Base-by-base conservation (phyloP, 2,797 vertebrate genomes). In the Notolepis coatsorum region DNA sequence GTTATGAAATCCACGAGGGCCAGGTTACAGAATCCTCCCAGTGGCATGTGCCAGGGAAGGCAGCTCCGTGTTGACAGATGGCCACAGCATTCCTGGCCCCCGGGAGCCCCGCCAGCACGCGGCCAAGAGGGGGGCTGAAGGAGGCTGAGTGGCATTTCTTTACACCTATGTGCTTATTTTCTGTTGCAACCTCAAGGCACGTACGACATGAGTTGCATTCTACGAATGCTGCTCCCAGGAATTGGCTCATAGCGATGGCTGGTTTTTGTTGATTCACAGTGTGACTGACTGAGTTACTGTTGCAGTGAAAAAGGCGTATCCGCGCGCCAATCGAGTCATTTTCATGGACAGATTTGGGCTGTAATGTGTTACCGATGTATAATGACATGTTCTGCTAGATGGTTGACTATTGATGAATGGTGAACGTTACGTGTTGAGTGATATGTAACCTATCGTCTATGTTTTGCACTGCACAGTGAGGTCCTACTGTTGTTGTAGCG, bases 161-260 rank as follows among this genome's bases (percentile, higher is more conserved):
- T 85, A 82, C 92, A 93, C 89, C 90, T 92, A 90, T 85, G 84
- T 92, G 92, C 85, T 91, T 89, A 67, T 91, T 93, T 89, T 92
- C 88, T 93, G 87, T 73, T 87, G 81, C 84, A 83, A 86, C 88
- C 85, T 87, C 62, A 64, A 90, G 82, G 91, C 90, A 91, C 88
- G 90, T 91, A 91, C 81, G 31, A 82, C 84, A 87, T 86, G 79
- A 85, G 68, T 84, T 77, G 72, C 85, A 88, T 86, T 87, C 82
- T 77, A 61, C 60, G 84, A 86, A 88, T 86, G 78, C 81, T 79
- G 75, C 71, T 75, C 71, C 75, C 82, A 86, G 80, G 81, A 77
- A 81, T 73, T 78, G 81, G 82, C 84, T 81, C 80, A 65, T 66
- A 58, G 38, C 59, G 21, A 39, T 5, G 24, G 12, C 38, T 61